Conservation (phyloP, 2,797 vertebrate species). For the Mycteria americana region DNA sequence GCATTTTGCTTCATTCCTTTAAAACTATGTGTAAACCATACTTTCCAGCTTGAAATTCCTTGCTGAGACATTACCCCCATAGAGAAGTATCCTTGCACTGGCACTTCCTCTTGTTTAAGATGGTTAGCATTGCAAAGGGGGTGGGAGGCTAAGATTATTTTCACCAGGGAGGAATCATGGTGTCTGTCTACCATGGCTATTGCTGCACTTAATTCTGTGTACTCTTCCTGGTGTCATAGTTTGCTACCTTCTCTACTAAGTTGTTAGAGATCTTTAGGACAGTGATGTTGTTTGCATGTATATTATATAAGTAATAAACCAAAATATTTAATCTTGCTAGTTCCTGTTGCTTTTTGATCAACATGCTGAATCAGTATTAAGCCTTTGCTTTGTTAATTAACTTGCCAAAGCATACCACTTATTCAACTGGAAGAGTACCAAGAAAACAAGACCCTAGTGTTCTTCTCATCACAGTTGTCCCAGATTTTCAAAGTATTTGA, state of each 20-base stretch:
- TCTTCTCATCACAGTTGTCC: neutral
- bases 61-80: neutral
- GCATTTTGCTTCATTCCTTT: neutral
- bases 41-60: neutral
- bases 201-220: neutral
- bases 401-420: neutral
- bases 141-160: neutral
- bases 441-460: neutral
- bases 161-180: neutral
- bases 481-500: conserved; percentile 6
- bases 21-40: neutral
- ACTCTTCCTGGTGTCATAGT: neutral
- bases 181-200: neutral
- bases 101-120: neutral
- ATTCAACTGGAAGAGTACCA: neutral
- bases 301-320: neutral
- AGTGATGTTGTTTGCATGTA: neutral
- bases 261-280: neutral
- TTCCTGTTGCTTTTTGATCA: neutral
- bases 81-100: neutral
- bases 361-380: neutral
- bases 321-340: neutral
- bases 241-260: neutral
- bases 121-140: neutral
- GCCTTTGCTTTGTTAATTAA: neutral